A percentile compares a stretch with the other conserved stretches of the same genome.
Conservation (phyloP, 2,888 invertebrate species). For the Melanophora roralis region DNA sequence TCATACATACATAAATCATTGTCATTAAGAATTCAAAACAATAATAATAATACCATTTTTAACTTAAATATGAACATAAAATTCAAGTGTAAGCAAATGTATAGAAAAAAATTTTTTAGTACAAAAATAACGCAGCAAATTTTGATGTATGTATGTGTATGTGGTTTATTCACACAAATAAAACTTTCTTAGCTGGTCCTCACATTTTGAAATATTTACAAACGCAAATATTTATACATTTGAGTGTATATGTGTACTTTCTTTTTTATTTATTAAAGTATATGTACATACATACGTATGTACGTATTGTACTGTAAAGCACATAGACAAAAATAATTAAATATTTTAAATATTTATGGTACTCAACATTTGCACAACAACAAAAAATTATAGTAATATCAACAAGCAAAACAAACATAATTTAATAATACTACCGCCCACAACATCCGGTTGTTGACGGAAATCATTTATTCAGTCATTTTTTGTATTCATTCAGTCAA, state of each 20-base stretch:
- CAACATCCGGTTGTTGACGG: slow-evolving; percentile 37
- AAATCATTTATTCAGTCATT: neutral
- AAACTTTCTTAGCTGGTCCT: no score
- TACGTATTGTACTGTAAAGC: neutral
- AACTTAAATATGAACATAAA: neutral
- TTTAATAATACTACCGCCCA: slow-evolving; percentile 13
- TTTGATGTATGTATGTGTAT: no score
- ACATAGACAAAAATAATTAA: neutral
- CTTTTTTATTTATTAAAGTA: no score
- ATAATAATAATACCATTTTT: slow-evolving; percentile 9
- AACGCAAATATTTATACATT: no score
- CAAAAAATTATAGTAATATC: no score
- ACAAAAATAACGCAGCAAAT: no score
- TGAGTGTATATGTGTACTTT: no score
- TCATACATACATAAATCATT: slow-evolving; percentile 36
- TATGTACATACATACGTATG: neutral
- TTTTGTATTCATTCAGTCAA: neutral
- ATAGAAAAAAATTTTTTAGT: neutral
- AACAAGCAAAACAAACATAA: neutral
- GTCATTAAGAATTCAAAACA: slow-evolving; percentile 18
- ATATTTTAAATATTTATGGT: slow-evolving; percentile 24
- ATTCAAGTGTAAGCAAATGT: neutral
- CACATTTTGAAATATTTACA: no score
- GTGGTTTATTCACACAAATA: no score
- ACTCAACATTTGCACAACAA: neutral